Percentiles rank a stretch among this genome's conserved stretches.
Evolutionary conservation across 1,140 invertebrate species (phyloP).

Genomic region (Megalopta genalis): DNA sequence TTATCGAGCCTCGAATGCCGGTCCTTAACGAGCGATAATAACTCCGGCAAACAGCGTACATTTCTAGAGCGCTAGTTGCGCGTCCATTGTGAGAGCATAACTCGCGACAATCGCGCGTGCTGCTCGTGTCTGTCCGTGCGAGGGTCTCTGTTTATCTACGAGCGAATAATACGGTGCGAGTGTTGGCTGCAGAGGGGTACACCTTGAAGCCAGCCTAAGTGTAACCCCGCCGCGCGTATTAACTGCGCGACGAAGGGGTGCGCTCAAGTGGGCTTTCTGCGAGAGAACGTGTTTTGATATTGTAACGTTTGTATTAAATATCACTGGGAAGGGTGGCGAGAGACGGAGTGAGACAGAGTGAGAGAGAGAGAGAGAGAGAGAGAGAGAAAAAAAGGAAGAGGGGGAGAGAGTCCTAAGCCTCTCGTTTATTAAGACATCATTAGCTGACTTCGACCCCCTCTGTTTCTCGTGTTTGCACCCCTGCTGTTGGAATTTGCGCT

Average conservation of each 20-base stretch:
- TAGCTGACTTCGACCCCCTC: conserved; percentile 33
- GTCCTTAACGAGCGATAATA: conserved; percentile 62
- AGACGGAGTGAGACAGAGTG: too few species aligned
- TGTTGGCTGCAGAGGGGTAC: conserved; percentile 13
- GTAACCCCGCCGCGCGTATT: conserved; percentile 36
- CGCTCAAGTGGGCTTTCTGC: conserved; percentile 60
- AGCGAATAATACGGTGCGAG: neutral
- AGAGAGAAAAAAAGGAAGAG: too few species aligned
- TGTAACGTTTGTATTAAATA: conserved; percentile 67
- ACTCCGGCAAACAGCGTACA: conserved; percentile 55
- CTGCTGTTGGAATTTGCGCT: neutral
- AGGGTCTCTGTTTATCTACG: conserved; percentile 32
- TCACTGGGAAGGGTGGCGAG: conserved; percentile 47
- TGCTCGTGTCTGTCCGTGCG: neutral
- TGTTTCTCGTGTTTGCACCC: conserved; percentile 8
- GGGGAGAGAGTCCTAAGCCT: conserved; percentile 1
- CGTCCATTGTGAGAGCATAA: conserved; percentile 22
- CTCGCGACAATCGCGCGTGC: conserved; percentile 25
- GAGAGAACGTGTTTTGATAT: conserved; percentile 62
- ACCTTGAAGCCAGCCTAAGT: conserved; percentile 39
- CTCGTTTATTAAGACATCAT: conserved; percentile 61
- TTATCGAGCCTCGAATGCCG: conserved; percentile 48
- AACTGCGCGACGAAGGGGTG: conserved; percentile 54
- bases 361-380: too few species aligned
- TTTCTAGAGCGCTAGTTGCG: conserved; percentile 37